phyloP scores from a whole-genome alignment of 2,888 invertebrate species.

The Pristionchus japonicus region DNA sequence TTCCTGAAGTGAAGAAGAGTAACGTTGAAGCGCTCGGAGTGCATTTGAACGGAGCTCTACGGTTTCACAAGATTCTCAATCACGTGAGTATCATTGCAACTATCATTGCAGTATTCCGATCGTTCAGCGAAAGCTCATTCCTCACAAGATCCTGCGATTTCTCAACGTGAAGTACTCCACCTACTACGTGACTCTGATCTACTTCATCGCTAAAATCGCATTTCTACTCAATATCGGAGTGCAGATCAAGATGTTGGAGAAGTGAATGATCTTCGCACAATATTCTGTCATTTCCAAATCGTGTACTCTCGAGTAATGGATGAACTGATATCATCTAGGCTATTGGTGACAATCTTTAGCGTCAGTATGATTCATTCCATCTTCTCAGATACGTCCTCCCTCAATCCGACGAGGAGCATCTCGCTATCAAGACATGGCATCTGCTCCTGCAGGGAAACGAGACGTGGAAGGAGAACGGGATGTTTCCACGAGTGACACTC shows the following conservation, averaged over 20 bases:
- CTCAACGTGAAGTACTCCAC: conserved; percentile 67
- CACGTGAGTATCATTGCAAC: conserved; percentile 52
- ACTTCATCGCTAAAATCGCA: conserved; percentile 68
- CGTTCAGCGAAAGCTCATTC: conserved; percentile 67
- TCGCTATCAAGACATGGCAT: conserved; percentile 68
- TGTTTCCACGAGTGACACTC: conserved; percentile 74
- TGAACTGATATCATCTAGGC: too few relatives aligned
- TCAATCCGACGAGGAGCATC: conserved; percentile 48
- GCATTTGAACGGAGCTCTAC: conserved; percentile 71
- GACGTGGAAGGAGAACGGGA: conserved; percentile 71
- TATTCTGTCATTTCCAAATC: not conserved
- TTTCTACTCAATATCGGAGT: conserved; percentile 63
- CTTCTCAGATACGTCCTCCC: conserved; percentile 61
- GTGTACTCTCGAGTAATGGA: not conserved
- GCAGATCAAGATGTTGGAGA: conserved; percentile 62
- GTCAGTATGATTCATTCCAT: not conserved
- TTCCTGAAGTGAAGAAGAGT: conserved; percentile 69
- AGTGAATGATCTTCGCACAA: conserved; percentile 47
- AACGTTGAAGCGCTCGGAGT: conserved; percentile 68
- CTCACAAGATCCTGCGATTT: conserved; percentile 66
- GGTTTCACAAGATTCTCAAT: conserved; percentile 71
- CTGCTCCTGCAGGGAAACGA: conserved; percentile 64
- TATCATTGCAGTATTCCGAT: not conserved
- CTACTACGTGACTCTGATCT: conserved; percentile 68
- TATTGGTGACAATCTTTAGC: too few relatives aligned